These are phyloP conservation scores for Colletes collaris DNA, from an alignment of 2,888 invertebrate genomes.

Conservation along the genomic window DNA sequence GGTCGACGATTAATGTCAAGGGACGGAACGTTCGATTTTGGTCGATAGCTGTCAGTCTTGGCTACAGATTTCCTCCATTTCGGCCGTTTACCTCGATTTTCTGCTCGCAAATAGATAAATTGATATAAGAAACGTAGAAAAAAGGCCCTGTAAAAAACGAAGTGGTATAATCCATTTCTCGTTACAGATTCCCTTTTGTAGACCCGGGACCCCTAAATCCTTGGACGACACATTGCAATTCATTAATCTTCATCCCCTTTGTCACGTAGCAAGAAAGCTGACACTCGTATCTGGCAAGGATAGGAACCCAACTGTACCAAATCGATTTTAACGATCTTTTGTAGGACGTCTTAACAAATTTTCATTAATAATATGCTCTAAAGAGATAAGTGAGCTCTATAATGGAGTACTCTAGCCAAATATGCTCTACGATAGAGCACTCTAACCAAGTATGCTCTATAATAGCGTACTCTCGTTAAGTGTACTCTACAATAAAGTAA, in stretches of 20 bases:
- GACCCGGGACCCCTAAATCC: background rate
- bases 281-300: background rate
- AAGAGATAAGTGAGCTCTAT: no score
- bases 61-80: no score
- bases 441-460: no score
- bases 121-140: background rate
- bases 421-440: no score
- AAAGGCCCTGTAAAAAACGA: background rate
- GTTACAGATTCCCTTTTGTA: background rate
- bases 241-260: constrained; percentile 19
- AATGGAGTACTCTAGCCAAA: no score
- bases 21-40: background rate
- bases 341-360: no score
- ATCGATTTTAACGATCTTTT: background rate
- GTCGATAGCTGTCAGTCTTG: no score
- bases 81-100: no score
- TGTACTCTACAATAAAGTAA: no score
- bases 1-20: constrained; percentile 27
- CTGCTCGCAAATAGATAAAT: background rate
- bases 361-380: no score
- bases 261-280: background rate
- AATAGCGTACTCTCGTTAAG: no score
- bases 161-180: background rate
- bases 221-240: background rate
- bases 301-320: background rate